Conservation (phyloP, 2,113 vertebrate genomes). For the Aspiorhynchus laticeps region DNA sequence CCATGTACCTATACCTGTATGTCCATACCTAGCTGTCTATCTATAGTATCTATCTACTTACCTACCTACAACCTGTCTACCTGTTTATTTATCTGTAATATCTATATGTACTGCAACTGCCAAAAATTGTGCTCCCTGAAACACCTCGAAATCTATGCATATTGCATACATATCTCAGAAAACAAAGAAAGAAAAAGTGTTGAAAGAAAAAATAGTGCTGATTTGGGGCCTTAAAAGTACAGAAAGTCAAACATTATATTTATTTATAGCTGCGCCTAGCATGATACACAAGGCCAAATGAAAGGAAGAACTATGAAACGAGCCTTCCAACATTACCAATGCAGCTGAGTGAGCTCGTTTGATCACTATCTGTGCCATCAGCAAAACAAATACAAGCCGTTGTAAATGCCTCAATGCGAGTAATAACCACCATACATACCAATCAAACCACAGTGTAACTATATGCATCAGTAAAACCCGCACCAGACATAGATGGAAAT, state of each 20-base stretch:
- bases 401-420: neutral
- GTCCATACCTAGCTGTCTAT: too few relatives aligned
- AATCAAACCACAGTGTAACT: neutral
- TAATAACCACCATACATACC: neutral
- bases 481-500: neutral
- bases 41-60: neutral
- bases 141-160: neutral
- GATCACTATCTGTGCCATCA: slow-evolving; percentile 15
- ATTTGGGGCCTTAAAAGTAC: neutral
- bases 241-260: neutral
- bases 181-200: neutral
- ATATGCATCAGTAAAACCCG: neutral
- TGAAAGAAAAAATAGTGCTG: neutral
- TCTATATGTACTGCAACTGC: neutral
- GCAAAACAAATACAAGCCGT: neutral
- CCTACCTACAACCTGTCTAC: neutral
- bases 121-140: neutral
- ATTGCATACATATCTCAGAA: neutral
- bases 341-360: neutral
- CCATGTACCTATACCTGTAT: too few relatives aligned
- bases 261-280: slow-evolving; percentile 4
- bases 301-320: neutral
- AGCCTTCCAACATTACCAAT: neutral
- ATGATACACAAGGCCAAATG: neutral
- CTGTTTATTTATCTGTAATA: neutral